Evolutionary conservation across 1,140 invertebrate genomes (phyloP).

Genomic region (Drosophila sturtevanti): DNA sequence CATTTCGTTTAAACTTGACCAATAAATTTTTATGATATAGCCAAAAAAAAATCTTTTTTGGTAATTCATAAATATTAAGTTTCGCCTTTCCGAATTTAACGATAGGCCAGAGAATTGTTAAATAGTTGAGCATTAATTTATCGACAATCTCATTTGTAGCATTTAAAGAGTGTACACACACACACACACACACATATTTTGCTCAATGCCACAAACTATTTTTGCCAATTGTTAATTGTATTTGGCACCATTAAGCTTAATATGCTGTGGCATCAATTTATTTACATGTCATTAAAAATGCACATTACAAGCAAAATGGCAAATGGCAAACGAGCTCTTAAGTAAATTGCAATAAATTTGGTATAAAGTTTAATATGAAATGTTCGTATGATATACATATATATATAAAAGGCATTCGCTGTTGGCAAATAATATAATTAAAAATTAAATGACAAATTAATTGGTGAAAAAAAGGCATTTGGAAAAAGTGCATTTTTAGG

Average conservation of each 20-base stretch:
- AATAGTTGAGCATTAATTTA: slow-evolving; percentile 48
- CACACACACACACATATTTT: too few species aligned
- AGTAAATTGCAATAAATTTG: slow-evolving; percentile 73
- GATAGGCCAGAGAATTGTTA: slow-evolving; percentile 47
- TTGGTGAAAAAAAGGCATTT: slow-evolving; percentile 59
- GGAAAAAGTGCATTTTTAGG: slow-evolving; percentile 62
- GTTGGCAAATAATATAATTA: slow-evolving; percentile 70
- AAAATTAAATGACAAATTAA: slow-evolving; percentile 75
- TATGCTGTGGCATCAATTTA: slow-evolving; percentile 55
- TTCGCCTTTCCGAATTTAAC: neutral
- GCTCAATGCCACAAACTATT: slow-evolving; percentile 34
- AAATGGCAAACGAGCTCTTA: slow-evolving; percentile 49
- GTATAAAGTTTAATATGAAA: slow-evolving; percentile 57
- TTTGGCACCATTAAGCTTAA: slow-evolving; percentile 55
- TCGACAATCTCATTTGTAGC: slow-evolving; percentile 6
- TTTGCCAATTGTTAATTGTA: slow-evolving; percentile 52
- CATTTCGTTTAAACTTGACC: too few species aligned
- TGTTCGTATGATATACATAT: slow-evolving; percentile 35
- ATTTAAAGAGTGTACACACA: slow-evolving; percentile 60
- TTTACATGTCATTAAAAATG: slow-evolving; percentile 62
- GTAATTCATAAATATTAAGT: slow-evolving; percentile 37
- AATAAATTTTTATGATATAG: neutral
- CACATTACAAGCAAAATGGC: slow-evolving; percentile 49
- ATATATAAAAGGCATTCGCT: slow-evolving; percentile 43
- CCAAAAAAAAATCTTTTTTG: neutral